phyloP scores from a whole-genome alignment of 1,140 invertebrate species.

The Neodiprion fabricii region DNA sequence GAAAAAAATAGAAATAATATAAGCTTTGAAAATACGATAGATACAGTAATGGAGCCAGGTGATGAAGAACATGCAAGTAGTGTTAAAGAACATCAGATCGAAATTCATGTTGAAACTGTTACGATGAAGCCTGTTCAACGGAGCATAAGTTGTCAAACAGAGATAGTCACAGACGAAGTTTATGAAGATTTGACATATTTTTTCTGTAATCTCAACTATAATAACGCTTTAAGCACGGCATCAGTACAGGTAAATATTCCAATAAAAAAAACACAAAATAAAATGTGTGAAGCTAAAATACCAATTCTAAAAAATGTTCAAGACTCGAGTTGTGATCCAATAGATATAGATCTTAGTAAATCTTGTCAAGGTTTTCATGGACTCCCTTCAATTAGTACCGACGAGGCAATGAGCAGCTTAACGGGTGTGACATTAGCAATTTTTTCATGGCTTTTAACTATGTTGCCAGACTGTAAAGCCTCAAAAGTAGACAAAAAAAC shows the following conservation, averaged over 20 bases:
- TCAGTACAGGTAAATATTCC: conserved; percentile 17
- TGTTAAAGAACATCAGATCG: not conserved
- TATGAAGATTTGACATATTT: conserved; percentile 16
- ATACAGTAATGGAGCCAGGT: not conserved
- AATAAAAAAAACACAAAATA: conserved; percentile 12
- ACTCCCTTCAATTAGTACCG: conserved; percentile 18
- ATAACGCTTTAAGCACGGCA: conserved; percentile 22
- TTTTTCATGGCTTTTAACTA: conserved; percentile 17
- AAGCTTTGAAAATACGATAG: not conserved
- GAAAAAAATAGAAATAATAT: not conserved
- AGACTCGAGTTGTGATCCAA: conserved; percentile 26
- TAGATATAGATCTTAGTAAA: conserved; percentile 13
- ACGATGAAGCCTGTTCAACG: not conserved
- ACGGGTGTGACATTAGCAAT: conserved; percentile 21
- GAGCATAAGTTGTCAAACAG: conserved; percentile 24
- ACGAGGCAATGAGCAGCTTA: conserved; percentile 20
- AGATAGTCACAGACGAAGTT: not conserved
- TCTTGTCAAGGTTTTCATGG: conserved; percentile 25
- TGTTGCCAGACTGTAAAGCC: conserved; percentile 11
- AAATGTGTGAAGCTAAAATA: conserved; percentile 13
- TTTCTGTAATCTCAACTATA: conserved; percentile 17
- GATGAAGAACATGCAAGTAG: not conserved
- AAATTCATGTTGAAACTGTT: not conserved
- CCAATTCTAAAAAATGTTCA: conserved; percentile 9
- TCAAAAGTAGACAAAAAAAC: conserved; percentile 16